These are phyloP conservation scores for Dicranocentrus wangi DNA, from an alignment of 2,888 invertebrate species.

Conservation along the genomic window DNA sequence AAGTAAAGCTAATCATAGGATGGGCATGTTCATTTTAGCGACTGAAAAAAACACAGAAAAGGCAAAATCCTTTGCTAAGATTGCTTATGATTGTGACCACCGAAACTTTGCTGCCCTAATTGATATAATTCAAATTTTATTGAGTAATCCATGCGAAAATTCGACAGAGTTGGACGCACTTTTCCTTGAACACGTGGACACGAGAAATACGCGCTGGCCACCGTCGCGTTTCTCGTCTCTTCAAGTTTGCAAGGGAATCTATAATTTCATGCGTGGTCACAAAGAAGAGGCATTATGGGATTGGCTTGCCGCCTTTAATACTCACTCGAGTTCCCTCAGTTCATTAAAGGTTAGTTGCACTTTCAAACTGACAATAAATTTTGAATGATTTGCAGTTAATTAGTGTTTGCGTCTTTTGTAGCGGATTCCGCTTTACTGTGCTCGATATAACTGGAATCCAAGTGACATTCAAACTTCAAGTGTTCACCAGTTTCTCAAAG, in stretches of 20 bases:
- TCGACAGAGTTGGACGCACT: not conserved
- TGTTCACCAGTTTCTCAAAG: not conserved
- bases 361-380: not conserved
- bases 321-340: not conserved
- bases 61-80: not conserved
- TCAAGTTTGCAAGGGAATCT: not conserved
- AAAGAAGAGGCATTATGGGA: not conserved
- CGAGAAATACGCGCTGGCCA: not conserved
- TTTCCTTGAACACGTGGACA: not conserved
- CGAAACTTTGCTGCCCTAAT: conserved; percentile 15
- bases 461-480: not conserved
- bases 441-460: not conserved
- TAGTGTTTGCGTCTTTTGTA: not conserved
- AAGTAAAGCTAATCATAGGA: conserved; percentile 18
- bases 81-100: not conserved
- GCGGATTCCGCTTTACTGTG: not conserved
- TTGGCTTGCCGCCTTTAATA: not conserved
- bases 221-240: not conserved
- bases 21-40: not conserved
- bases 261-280: not conserved
- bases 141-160: not conserved
- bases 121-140: not conserved
- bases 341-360: not conserved
- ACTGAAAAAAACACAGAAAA: not conserved
- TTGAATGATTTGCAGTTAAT: not conserved